Conservation (phyloP, 2,797 vertebrate genomes). For the Sebastes wilsoni region DNA sequence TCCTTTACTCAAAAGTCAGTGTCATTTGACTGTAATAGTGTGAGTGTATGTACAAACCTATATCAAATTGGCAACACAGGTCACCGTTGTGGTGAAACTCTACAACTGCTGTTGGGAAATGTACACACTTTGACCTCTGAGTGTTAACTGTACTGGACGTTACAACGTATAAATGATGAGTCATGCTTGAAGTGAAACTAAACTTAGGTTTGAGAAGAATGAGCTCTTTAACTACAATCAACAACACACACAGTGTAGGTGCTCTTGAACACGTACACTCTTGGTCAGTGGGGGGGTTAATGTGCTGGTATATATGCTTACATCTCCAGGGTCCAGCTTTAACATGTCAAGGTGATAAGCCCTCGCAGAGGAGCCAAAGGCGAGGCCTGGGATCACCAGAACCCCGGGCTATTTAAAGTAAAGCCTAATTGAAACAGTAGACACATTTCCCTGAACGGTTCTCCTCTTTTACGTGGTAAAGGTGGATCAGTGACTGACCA, state of each 20-base stretch:
- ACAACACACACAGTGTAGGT: not conserved
- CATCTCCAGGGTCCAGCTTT: slow-evolving; percentile 64
- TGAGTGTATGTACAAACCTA: not conserved
- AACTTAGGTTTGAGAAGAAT: not conserved
- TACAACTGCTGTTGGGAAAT: not conserved
- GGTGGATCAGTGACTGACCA: slow-evolving; percentile 8
- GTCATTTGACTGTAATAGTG: not conserved
- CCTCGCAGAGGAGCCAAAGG: slow-evolving; percentile 48
- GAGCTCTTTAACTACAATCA: not conserved
- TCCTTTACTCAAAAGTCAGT: slow-evolving; percentile 4
- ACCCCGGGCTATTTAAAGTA: slow-evolving; percentile 72
- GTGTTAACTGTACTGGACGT: not conserved
- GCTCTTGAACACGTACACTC: not conserved
- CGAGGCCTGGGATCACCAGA: slow-evolving; percentile 51
- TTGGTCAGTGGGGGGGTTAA: slow-evolving; percentile 43
- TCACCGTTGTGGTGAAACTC: not conserved
- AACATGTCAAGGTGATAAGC: slow-evolving; percentile 64
- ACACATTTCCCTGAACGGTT: slow-evolving; percentile 61
- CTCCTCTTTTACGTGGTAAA: slow-evolving; percentile 18
- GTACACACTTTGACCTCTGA: not conserved
- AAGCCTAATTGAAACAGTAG: slow-evolving; percentile 71
- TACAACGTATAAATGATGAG: not conserved
- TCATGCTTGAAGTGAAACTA: not conserved
- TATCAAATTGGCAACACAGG: not conserved
- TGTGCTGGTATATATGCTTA: slow-evolving; percentile 49